Evolutionary conservation across 2,113 vertebrate genomes (phyloP).

Genomic region (Todiramphus chloris): DNA sequence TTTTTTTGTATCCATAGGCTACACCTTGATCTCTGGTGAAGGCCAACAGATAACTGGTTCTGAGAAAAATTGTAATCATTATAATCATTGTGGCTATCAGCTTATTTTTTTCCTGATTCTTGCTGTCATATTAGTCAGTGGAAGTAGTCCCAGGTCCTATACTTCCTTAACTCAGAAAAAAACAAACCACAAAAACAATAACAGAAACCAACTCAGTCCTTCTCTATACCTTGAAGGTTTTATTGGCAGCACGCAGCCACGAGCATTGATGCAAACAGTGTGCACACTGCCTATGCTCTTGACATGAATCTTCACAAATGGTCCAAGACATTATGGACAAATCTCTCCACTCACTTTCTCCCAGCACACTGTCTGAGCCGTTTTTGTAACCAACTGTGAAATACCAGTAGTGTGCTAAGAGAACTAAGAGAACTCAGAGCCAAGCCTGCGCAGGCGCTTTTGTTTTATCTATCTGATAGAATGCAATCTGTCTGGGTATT

Average conservation of each 20-base stretch:
- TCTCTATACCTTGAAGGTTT: neutral
- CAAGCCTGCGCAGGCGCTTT: neutral
- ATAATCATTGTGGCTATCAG: neutral
- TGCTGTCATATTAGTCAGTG: neutral
- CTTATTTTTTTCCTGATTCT: neutral
- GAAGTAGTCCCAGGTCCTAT: neutral
- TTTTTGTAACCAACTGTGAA: neutral
- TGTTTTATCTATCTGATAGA: neutral
- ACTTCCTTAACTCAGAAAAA: neutral
- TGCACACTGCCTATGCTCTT: neutral
- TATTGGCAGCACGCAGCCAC: neutral
- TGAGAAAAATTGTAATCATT: neutral
- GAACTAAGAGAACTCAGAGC: neutral
- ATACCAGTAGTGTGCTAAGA: neutral
- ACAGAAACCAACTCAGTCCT: neutral
- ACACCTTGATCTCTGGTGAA: neutral
- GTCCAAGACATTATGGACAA: neutral
- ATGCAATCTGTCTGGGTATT: neutral
- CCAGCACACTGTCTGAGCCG: neutral
- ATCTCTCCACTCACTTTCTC: neutral
- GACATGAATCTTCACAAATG: neutral
- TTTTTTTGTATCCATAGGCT: neutral
- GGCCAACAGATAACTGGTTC: neutral
- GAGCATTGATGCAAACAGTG: neutral
- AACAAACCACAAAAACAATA: neutral